Percentiles rank a stretch among this genome's conserved stretches.
phyloP scores from a whole-genome alignment of 2,888 invertebrate genomes.

The Pandemis cinnamomeana region DNA sequence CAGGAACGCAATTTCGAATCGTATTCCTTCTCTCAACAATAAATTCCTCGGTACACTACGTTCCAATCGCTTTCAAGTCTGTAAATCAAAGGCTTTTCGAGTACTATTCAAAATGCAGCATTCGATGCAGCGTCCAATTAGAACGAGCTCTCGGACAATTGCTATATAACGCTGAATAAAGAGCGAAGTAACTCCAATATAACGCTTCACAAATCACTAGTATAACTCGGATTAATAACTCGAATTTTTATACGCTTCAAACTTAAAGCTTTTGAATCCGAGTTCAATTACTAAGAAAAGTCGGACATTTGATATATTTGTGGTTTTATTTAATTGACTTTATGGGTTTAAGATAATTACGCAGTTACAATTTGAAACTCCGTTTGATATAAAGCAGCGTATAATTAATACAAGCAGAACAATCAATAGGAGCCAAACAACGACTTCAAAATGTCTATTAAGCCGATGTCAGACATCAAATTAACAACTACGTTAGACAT shows the following conservation, averaged over 20 bases:
- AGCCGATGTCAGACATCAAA: too few relatives aligned
- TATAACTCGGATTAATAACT: background rate
- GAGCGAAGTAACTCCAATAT: background rate
- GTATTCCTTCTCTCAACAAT: background rate
- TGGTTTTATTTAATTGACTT: too few relatives aligned
- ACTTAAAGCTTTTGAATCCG: background rate
- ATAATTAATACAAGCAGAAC: too few relatives aligned
- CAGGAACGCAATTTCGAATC: background rate
- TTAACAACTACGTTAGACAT: too few relatives aligned
- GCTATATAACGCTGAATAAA: background rate
- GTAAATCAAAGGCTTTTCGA: slow-evolving; percentile 26
- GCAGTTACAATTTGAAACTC: too few relatives aligned
- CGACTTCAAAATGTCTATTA: too few relatives aligned
- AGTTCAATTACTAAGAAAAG: background rate
- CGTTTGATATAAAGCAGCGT: too few relatives aligned
- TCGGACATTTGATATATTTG: too few relatives aligned
- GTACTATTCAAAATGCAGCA: slow-evolving; percentile 14
- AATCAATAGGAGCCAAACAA: too few relatives aligned
- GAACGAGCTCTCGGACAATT: slow-evolving; percentile 10
- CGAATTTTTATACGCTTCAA: background rate
- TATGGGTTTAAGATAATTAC: too few relatives aligned
- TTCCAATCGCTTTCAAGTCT: slow-evolving; percentile 19
- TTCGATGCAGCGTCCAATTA: slow-evolving; percentile 30
- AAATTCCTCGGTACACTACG: background rate
- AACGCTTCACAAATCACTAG: background rate